Base-by-base conservation (phyloP, 2,888 invertebrate genomes). In the Plagodis pulveraria region DNA sequence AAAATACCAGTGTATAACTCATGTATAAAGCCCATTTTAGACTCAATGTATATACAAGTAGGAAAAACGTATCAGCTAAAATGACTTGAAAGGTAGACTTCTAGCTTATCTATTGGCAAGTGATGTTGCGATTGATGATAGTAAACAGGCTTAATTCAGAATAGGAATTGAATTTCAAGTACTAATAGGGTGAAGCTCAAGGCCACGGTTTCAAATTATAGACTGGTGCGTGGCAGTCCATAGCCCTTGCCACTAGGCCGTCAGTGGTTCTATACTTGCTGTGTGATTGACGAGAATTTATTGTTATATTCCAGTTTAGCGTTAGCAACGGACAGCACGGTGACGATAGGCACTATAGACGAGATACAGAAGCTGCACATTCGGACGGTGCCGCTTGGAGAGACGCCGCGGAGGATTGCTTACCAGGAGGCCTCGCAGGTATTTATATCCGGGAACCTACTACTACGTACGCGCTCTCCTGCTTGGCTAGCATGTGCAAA, bases 291-390 rank as follows among this genome's bases (percentile, higher is more conserved):
- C 8, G 42, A n/a, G 10, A 7, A 42, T 42, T 0, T 49, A 4
- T 44, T 12, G n/a, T 6, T 40, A 12, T n/a, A 22, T 47, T 47
- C 7, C 81, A 96, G 96, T 84, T 94, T 99, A 83, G 98, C 98
- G 6, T 87, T 98, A 66, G 97, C 98, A 0, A 98, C 97, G 22
- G 97, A 98, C 78, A 97, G 95, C 70, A 96, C 96, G 5, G 95
- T 99, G 2, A 97, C 99, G 0, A 97, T 99, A 80, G 99, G 99
- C 62, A 99, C 98, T 0, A 99, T 99, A 73, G 99, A 99, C 86
- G 99, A 99, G 88, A 99, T 99, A 67, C 99, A 99, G 86, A 99
- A 99, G 83, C 89, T 99, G 12, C 99, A 99, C 86, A 99, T 99
- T 72, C 93, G 99, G 56, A 99, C 99, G 0, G 98, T 99, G 22